Evolutionary conservation across 2,113 vertebrate genomes (phyloP).

Genomic region (Nerophis lumbriciformis): DNA sequence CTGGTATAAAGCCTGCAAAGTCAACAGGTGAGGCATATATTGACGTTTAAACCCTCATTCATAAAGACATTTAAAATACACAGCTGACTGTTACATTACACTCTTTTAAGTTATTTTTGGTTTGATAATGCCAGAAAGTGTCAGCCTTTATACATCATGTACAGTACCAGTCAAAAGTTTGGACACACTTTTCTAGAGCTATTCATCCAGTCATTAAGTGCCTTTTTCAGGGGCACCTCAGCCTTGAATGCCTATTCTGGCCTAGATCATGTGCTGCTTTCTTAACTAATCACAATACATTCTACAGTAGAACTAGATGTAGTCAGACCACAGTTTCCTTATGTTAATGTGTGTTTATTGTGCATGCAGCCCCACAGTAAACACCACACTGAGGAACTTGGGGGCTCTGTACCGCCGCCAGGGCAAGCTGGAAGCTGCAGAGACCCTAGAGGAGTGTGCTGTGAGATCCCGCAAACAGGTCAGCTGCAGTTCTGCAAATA

Average conservation of each 20-base stretch:
- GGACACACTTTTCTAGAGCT: too few relatives aligned
- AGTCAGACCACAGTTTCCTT: not conserved
- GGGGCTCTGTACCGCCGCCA: conserved; percentile 88
- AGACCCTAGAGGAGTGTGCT: conserved; percentile 88
- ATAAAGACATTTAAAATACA: too few relatives aligned
- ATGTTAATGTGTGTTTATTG: not conserved
- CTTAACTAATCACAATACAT: not conserved
- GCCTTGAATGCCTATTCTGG: not conserved
- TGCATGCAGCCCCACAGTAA: conserved; percentile 70
- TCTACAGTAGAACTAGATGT: not conserved
- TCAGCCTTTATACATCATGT: too few relatives aligned
- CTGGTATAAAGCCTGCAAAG: conserved; percentile 99
- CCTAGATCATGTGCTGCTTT: not conserved
- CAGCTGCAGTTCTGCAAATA: conserved; percentile 2
- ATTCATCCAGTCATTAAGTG: too few relatives aligned
- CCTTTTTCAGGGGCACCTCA: not conserved
- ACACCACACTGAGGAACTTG: conserved; percentile 85
- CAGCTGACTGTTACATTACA: too few relatives aligned
- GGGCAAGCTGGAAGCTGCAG: conserved; percentile 89
- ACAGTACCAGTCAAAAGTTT: too few relatives aligned
- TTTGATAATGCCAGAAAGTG: not conserved
- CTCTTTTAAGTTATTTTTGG: not conserved
- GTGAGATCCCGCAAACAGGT: conserved; percentile 88
- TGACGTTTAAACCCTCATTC: not conserved
- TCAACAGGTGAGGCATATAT: conserved; percentile 84